A percentile compares a stretch with the other conserved stretches of the same genome.
phyloP scores from a whole-genome alignment of 2,797 vertebrate species.

The Sebastes elongatus region DNA sequence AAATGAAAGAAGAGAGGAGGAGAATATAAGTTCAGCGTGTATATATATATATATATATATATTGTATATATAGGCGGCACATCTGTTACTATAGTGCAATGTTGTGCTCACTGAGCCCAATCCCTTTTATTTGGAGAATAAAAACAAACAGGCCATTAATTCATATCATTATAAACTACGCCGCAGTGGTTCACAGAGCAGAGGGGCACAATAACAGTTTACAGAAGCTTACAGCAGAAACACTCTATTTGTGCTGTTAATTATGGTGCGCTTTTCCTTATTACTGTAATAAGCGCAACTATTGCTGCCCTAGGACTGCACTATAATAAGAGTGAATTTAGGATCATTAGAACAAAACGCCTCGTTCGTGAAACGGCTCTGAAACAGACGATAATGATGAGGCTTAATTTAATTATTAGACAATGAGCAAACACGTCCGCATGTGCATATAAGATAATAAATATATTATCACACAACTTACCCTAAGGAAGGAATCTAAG shows the following conservation, averaged over 20 bases:
- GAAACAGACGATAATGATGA: not conserved
- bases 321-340: not conserved
- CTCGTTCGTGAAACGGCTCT: not conserved
- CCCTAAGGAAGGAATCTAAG: constrained; percentile 93
- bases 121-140: constrained; percentile 50
- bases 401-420: not conserved
- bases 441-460: not conserved
- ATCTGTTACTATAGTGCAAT: constrained; percentile 25
- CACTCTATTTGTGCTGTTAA: constrained; percentile 57
- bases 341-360: constrained; percentile 17
- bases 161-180: constrained; percentile 57
- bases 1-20: not conserved
- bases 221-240: constrained; percentile 51
- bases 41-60: too few relatives aligned
- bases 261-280: constrained; percentile 40
- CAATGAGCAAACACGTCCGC: not conserved
- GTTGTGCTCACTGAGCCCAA: constrained; percentile 34
- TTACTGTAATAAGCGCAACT: constrained; percentile 31
- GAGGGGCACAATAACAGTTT: constrained; percentile 48
- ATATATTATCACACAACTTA: constrained; percentile 63
- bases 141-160: constrained; percentile 69
- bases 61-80: not conserved
- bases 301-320: constrained; percentile 18
- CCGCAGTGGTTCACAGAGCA: constrained; percentile 44
- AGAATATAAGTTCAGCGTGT: not conserved